Evolutionary conservation across 2,113 vertebrate genomes (phyloP).

Genomic region (Puffinus mauretanicus): DNA sequence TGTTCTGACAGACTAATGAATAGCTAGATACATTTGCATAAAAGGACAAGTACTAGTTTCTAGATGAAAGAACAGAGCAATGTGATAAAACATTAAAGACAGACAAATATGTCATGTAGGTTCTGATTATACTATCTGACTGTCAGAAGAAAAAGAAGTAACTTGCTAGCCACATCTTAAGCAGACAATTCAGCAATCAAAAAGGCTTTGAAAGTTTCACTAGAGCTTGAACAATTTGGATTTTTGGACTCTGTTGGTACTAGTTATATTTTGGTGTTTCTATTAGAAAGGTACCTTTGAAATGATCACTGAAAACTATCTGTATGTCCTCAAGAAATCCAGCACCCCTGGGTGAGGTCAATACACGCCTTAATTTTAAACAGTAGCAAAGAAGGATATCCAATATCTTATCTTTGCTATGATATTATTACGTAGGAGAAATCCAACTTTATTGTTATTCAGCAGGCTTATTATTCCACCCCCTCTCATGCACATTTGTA

Average conservation of each 20-base stretch:
- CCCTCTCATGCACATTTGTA: neutral
- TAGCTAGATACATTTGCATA: slow-evolving; percentile 24
- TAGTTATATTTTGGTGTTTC: neutral
- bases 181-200: neutral
- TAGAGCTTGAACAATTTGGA: slow-evolving; percentile 21
- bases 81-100: slow-evolving; percentile 24
- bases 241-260: neutral
- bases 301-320: neutral
- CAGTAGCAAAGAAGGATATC: neutral
- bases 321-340: neutral
- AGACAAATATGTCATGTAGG: slow-evolving; percentile 19
- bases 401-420: neutral
- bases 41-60: slow-evolving; percentile 35
- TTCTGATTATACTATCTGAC: slow-evolving; percentile 38
- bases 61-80: slow-evolving; percentile 15
- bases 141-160: slow-evolving; percentile 3
- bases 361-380: neutral
- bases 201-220: slow-evolving; percentile 18
- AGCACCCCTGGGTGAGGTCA: neutral
- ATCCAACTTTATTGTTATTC: neutral
- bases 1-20: slow-evolving; percentile 62
- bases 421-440: neutral
- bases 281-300: neutral
- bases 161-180: neutral
- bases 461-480: neutral